phyloP scores from a whole-genome alignment of 2,888 invertebrate species.

The Cepaea hortensis region DNA sequence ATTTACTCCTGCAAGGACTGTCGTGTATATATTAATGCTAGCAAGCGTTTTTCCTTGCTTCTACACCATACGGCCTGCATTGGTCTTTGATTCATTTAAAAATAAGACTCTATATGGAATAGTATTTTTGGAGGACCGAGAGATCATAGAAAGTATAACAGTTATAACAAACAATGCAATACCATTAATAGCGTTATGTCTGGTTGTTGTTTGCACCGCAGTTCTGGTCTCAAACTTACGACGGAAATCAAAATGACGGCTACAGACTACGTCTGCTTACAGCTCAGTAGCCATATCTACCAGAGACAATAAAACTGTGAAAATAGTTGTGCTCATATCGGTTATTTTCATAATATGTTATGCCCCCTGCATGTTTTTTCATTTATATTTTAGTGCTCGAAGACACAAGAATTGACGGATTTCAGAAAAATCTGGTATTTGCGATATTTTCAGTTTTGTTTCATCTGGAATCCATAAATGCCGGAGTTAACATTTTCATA shows the following conservation, averaged over 20 bases:
- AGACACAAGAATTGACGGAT: neutral
- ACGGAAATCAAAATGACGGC: slow-evolving; percentile 3
- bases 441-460: neutral
- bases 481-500: neutral
- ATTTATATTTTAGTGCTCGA: neutral
- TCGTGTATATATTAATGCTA: neutral
- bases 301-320: neutral
- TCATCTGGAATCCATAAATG: neutral
- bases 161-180: neutral
- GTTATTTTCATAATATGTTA: slow-evolving; percentile 8
- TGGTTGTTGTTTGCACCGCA: neutral
- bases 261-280: neutral
- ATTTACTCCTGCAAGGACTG: neutral
- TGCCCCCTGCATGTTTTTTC: neutral
- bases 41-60: neutral
- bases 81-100: neutral
- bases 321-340: neutral
- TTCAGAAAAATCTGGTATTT: neutral
- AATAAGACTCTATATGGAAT: neutral
- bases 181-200: neutral
- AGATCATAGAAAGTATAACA: neutral
- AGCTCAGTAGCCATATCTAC: no score
- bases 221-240: neutral
- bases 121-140: neutral
- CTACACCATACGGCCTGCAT: neutral